A percentile compares a stretch with the other conserved stretches of the same genome.
Conservation (phyloP, 2,797 vertebrate genomes). For the Zenarchopterus dispar region DNA sequence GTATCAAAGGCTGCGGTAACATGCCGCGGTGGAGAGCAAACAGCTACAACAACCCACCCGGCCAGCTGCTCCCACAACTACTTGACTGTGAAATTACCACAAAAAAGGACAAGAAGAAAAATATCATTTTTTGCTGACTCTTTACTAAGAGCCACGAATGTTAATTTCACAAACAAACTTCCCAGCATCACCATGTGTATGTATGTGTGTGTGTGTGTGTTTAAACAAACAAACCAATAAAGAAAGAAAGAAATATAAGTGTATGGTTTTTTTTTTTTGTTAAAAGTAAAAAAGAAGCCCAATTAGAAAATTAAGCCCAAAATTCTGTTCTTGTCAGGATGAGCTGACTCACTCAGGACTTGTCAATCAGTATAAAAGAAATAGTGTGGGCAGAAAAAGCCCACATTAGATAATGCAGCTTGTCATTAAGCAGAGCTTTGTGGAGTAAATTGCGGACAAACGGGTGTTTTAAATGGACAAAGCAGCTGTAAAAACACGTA, state of each 20-base stretch:
- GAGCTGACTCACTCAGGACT: neutral
- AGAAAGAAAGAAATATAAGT: slow-evolving; percentile 40
- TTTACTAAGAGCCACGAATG: slow-evolving; percentile 54
- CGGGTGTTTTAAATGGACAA: slow-evolving; percentile 33
- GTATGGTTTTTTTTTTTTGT: too few species aligned
- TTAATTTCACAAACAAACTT: slow-evolving; percentile 66
- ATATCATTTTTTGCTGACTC: slow-evolving; percentile 26
- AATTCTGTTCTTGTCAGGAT: slow-evolving; percentile 20
- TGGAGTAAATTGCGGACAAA: slow-evolving; percentile 48
- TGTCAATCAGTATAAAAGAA: slow-evolving; percentile 42
- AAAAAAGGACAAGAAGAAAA: slow-evolving; percentile 43
- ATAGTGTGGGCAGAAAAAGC: slow-evolving; percentile 20
- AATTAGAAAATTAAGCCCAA: slow-evolving; percentile 23
- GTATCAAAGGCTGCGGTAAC: neutral
- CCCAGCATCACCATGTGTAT: too few species aligned
- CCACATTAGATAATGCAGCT: slow-evolving; percentile 30
- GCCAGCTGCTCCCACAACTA: slow-evolving; percentile 47
- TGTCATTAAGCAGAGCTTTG: slow-evolving; percentile 39
- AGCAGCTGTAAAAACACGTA: slow-evolving; percentile 62
- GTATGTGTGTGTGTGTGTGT: too few species aligned
- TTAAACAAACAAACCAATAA: slow-evolving; percentile 36
- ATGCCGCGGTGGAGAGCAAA: slow-evolving; percentile 17
- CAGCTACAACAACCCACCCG: slow-evolving; percentile 5
- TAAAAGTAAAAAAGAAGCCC: neutral
- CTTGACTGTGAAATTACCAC: slow-evolving; percentile 73